Evolutionary conservation across 1,140 invertebrate genomes (phyloP).

Genomic region (Andricus grossulariae): DNA sequence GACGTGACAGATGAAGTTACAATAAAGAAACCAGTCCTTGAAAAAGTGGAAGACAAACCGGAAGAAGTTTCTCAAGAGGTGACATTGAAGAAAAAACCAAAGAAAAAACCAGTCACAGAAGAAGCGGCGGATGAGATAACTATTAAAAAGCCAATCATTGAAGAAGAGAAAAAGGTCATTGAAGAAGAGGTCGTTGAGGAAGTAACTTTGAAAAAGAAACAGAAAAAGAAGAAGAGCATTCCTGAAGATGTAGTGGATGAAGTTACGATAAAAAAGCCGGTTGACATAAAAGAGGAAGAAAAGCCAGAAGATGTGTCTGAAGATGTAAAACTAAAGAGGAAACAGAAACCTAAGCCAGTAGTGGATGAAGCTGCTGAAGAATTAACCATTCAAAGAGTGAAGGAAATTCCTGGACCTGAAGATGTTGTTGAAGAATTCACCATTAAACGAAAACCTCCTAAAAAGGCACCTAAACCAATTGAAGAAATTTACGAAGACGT

Average conservation of each 20-base stretch:
- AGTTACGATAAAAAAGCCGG: slow-evolving; percentile 64
- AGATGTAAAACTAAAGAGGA: slow-evolving; percentile 60
- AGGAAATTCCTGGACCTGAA: slow-evolving; percentile 39
- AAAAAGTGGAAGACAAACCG: slow-evolving; percentile 75
- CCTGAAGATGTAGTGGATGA: slow-evolving; percentile 70
- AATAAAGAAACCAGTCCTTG: slow-evolving; percentile 73
- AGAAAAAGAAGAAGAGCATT: slow-evolving; percentile 56
- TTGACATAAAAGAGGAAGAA: slow-evolving; percentile 38
- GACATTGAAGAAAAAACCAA: slow-evolving; percentile 82
- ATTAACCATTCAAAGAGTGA: slow-evolving; percentile 58
- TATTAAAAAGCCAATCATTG: slow-evolving; percentile 8
- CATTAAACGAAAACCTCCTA: slow-evolving; percentile 5
- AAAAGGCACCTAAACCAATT: slow-evolving; percentile 76
- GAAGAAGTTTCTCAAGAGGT: slow-evolving; percentile 85
- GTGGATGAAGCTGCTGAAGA: slow-evolving; percentile 59
- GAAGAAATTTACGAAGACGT: slow-evolving; percentile 83
- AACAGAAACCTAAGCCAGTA: slow-evolving; percentile 48
- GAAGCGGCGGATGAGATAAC: slow-evolving; percentile 74
- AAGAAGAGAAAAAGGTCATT: neutral
- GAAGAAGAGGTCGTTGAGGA: slow-evolving; percentile 59
- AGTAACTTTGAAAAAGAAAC: slow-evolving; percentile 56
- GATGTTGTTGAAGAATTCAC: slow-evolving; percentile 59
- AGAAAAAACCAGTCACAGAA: slow-evolving; percentile 75
- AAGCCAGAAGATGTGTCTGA: slow-evolving; percentile 48
- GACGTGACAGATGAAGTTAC: slow-evolving; percentile 65